These are phyloP conservation scores for Ploceus nigricollis DNA, from an alignment of 2,113 vertebrate genomes.

Conservation along the genomic window DNA sequence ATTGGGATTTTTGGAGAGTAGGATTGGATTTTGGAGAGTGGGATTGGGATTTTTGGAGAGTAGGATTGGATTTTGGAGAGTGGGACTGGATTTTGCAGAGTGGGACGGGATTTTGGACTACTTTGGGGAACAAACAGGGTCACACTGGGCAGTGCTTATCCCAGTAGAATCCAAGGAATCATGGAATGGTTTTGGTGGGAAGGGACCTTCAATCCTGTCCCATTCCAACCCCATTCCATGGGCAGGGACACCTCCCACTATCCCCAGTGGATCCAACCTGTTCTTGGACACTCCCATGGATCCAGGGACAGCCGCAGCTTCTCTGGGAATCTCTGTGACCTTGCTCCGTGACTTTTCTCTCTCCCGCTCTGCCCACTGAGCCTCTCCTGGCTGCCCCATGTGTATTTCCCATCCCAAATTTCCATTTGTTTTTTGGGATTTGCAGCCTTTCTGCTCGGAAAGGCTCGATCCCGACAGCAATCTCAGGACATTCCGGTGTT, in stretches of 20 bases:
- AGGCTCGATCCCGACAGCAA: fast-evolving
- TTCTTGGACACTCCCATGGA: not conserved
- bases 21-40: not conserved
- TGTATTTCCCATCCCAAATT: not conserved
- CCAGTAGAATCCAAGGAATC: not conserved
- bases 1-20: fast-evolving
- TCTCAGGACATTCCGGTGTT: not conserved
- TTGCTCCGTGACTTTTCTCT: not conserved
- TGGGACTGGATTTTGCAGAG: too few relatives aligned
- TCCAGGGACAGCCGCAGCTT: not conserved
- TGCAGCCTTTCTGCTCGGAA: not conserved
- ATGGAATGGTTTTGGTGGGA: not conserved
- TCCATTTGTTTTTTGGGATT: not conserved
- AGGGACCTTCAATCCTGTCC: not conserved
- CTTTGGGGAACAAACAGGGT: not conserved
- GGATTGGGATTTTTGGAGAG: too few relatives aligned
- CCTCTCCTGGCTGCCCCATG: fast-evolving
- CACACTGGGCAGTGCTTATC: not conserved
- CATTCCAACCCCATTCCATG: not conserved
- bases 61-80: not conserved
- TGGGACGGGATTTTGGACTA: not conserved
- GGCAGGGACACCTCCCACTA: not conserved
- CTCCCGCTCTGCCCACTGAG: not conserved
- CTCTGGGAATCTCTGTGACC: not conserved
- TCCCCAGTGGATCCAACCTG: not conserved